phyloP scores from a whole-genome alignment of 1,140 invertebrate genomes.

The Coelopa frigida region DNA sequence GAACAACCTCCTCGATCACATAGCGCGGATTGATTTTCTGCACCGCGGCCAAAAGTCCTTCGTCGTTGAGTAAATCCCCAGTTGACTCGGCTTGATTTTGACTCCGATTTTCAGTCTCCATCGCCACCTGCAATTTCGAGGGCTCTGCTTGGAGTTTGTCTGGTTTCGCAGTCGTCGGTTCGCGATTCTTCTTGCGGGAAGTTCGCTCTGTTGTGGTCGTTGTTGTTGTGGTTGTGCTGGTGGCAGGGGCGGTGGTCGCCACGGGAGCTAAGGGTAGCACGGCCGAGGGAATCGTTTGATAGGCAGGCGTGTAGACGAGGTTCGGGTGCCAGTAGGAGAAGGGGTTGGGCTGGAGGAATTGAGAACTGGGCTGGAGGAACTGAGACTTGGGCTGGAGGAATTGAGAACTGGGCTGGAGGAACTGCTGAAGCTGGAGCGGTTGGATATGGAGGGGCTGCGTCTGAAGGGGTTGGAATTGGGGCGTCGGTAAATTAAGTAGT shows the following conservation, averaged over 20 bases:
- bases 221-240: neutral
- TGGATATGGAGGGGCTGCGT: conserved; percentile 5
- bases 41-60: conserved; percentile 23
- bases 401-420: no score
- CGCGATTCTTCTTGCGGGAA: conserved; percentile 6
- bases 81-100: no score
- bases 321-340: neutral
- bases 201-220: conserved; percentile 2
- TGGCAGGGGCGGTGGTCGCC: conserved; percentile 1
- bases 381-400: no score
- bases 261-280: no score
- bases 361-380: no score
- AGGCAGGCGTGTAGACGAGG: conserved; percentile 12
- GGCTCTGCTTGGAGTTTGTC: conserved; percentile 13
- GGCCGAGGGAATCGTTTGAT: no score
- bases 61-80: conserved; percentile 27
- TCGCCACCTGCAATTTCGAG: conserved; percentile 1
- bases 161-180: conserved; percentile 11
- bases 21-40: conserved; percentile 33
- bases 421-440: no score
- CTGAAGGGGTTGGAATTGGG: conserved; percentile 10
- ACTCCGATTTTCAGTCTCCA: neutral
- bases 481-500: no score
- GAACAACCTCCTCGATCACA: conserved; percentile 35
- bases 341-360: no score